Evolutionary conservation across 1,140 invertebrate genomes (phyloP), one percentile per base, ranked within the genome.

Genomic region (Cydia splendana): DNA sequence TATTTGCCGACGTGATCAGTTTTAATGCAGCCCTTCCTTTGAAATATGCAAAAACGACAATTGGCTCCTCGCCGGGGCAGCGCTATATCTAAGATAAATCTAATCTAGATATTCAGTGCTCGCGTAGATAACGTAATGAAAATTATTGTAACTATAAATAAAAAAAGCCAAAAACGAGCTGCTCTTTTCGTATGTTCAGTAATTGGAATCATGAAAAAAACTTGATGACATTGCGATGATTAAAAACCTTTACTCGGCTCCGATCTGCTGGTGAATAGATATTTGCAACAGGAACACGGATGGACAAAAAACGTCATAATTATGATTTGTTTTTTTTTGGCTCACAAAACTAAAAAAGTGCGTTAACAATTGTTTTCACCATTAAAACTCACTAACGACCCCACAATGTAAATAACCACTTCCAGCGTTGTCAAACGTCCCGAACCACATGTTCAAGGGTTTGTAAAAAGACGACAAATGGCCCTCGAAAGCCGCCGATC

Each of bases 391-490:
- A 73, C 82, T 87, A 84, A 87, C 78, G 82, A 83, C 79, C 84
- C 80, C 83, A 85, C 84, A 83, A 87, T 81, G 80, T 84, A 81
- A 87, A 87, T 80, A 85, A 81, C 80, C 76, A 76, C 80, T 84
- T 86, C 85, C 81, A 42, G 18, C 28, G 73, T 51, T 74, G 73
- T 74, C 76, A 74, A 77, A 78, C 74, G 77, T 83, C 74, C 80
- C 81, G 65, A 71, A 78, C 80, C 88, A 91, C 84, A 85, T 89
- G 87, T 87, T 85, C 65, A 62, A 18, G 71, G 69, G 30, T 77
- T 76, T 80, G 24, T 57, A 38, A 74, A 51, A 84, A 85, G 88
- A 86, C 24, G 73, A 74, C 20, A 48, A 45, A 74, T 24, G 84
- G 81, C 69, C 81, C 79, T 76, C 78, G 77, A 82, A 83, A 80